These are phyloP conservation scores for Plotosus lineatus DNA, from an alignment of 2,113 vertebrate genomes.

Conservation along the genomic window DNA sequence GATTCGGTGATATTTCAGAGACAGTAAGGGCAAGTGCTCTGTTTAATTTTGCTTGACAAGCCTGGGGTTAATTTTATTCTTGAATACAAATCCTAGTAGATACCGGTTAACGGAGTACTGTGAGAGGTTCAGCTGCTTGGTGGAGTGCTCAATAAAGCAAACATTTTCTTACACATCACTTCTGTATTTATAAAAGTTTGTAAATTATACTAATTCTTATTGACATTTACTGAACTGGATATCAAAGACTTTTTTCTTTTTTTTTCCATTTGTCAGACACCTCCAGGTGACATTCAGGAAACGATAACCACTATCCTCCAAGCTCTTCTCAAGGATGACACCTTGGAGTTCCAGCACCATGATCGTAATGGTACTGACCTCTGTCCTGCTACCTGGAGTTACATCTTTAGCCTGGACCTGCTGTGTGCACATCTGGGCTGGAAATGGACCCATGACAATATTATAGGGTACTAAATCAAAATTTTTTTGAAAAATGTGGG, in stretches of 20 bases:
- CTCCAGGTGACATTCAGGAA: conserved; percentile 75
- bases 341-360: conserved; percentile 76
- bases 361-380: conserved; percentile 82
- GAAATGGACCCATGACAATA: conserved; percentile 86
- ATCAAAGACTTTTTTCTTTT: not conserved
- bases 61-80: too few relatives aligned
- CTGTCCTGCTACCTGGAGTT: conserved; percentile 81
- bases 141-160: not conserved
- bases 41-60: too few relatives aligned
- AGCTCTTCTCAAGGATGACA: conserved; percentile 75
- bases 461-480: conserved; percentile 77
- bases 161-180: not conserved
- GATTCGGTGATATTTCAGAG: too few relatives aligned
- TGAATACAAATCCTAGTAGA: not conserved
- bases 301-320: conserved; percentile 79
- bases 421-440: conserved; percentile 87
- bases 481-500: too few relatives aligned
- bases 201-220: not conserved
- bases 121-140: not conserved
- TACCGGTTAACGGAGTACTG: not conserved
- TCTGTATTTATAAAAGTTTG: not conserved
- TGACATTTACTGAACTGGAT: not conserved
- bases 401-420: conserved; percentile 82
- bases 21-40: too few relatives aligned
- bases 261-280: conserved; percentile 69